A percentile compares a stretch with the other conserved stretches of the same genome.
Conservation (phyloP, 2,888 invertebrate species). For the Melieria omissa region DNA sequence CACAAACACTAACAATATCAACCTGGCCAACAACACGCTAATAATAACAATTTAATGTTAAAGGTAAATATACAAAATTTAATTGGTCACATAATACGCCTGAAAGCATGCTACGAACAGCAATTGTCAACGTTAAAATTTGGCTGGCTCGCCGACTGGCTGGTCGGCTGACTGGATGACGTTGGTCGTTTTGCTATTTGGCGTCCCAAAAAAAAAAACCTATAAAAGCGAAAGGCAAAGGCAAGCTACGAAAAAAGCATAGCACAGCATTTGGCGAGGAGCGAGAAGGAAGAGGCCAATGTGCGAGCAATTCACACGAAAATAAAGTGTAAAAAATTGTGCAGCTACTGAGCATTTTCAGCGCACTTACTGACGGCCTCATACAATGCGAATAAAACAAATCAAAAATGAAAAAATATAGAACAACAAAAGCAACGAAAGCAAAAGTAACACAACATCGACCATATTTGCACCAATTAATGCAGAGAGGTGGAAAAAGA, state of each 20-base stretch:
- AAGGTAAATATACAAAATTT: background rate
- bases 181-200: background rate
- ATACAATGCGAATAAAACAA: background rate
- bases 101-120: background rate
- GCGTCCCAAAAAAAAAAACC: background rate
- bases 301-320: no score
- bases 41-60: background rate
- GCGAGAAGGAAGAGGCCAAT: background rate
- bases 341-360: background rate
- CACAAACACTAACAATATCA: no score
- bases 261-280: background rate
- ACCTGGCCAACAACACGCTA: background rate
- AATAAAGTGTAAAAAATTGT: background rate
- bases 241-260: no score
- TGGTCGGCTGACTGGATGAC: no score
- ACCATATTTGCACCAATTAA: constrained; percentile 10
- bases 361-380: background rate
- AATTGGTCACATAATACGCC: constrained; percentile 2
- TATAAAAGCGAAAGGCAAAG: no score
- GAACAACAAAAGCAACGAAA: no score
- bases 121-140: background rate
- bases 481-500: constrained; percentile 8
- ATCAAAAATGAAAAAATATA: background rate
- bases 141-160: background rate
- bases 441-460: no score